Percentiles rank a stretch among this genome's conserved stretches.
Evolutionary conservation across 2,888 invertebrate species (phyloP).

Genomic region (Carpatolechia fugitivella): DNA sequence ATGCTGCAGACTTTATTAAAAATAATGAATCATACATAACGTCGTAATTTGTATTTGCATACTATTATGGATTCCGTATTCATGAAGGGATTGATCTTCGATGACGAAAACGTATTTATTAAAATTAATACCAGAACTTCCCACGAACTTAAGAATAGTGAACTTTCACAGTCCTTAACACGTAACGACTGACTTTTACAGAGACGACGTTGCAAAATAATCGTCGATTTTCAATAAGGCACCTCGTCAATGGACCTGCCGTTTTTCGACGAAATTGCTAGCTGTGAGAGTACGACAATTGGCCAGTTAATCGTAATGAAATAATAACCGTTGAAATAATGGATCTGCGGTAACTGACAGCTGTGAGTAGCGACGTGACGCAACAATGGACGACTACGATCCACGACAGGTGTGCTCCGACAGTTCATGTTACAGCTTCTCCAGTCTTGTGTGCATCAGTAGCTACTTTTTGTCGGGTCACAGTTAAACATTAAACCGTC

Average conservation of each 20-base stretch:
- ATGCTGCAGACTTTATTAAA: conserved; percentile 4
- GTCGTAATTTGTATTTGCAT: background rate
- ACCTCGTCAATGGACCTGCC: conserved; percentile 9
- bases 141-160: background rate
- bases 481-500: too few species aligned
- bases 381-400: conserved; percentile 39
- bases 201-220: background rate
- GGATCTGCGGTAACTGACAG: conserved; percentile 33
- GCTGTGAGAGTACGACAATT: conserved; percentile 34
- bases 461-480: too few species aligned
- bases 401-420: conserved; percentile 22
- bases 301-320: conserved; percentile 42
- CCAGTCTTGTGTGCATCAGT: too few species aligned
- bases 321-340: conserved; percentile 46
- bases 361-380: conserved; percentile 51
- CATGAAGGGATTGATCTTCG: background rate
- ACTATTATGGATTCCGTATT: background rate
- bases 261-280: conserved; percentile 28
- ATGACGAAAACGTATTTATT: background rate
- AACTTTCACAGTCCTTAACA: conserved; percentile 3
- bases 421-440: background rate
- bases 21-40: conserved; percentile 1
- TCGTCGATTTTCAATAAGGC: conserved; percentile 1
- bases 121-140: background rate
- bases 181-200: conserved; percentile 7